Evolutionary conservation across 2,888 invertebrate genomes (phyloP).

Genomic region (Archips xylosteana): DNA sequence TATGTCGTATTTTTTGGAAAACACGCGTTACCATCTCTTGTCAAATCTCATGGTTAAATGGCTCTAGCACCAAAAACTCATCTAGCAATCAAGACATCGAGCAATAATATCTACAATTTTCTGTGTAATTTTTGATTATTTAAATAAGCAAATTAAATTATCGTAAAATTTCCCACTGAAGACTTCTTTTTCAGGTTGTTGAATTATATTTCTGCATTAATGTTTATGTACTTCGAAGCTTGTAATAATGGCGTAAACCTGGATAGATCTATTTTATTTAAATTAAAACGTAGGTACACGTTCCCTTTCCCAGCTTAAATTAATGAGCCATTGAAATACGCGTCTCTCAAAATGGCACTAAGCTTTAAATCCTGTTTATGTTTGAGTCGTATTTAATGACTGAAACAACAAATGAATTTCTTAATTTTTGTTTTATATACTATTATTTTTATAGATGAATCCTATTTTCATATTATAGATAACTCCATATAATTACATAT

Average conservation of each 20-base stretch:
- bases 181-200: neutral
- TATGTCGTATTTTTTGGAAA: too few species aligned
- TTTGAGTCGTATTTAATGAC: slow-evolving; percentile 33
- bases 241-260: slow-evolving; percentile 16
- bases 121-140: too few species aligned
- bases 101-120: too few species aligned
- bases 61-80: too few species aligned
- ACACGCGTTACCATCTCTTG: too few species aligned
- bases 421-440: neutral
- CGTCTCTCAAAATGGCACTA: slow-evolving; percentile 41
- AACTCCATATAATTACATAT: neutral
- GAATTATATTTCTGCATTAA: neutral
- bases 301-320: slow-evolving; percentile 49
- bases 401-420: slow-evolving; percentile 19
- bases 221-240: neutral
- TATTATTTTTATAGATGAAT: neutral
- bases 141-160: too few species aligned
- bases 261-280: slow-evolving; percentile 19
- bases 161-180: neutral
- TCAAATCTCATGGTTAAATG: too few species aligned
- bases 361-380: slow-evolving; percentile 40
- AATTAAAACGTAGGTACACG: slow-evolving; percentile 42
- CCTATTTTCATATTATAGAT: neutral
- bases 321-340: slow-evolving; percentile 51
- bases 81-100: too few species aligned